Evolutionary conservation across 2,888 invertebrate genomes (phyloP).

Genomic region (Campaea margaritaria): DNA sequence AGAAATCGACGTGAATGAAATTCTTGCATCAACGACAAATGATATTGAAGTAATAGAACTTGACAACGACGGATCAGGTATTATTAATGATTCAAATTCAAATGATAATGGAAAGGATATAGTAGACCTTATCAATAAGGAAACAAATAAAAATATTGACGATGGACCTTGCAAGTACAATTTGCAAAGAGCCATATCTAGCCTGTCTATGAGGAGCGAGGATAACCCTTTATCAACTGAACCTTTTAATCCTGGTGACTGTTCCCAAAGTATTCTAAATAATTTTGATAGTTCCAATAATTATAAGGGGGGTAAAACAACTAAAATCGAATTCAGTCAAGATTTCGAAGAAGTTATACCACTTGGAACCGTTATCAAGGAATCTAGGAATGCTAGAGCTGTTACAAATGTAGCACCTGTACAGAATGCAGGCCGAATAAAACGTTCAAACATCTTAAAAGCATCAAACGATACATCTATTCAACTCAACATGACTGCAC

Average conservation of each 20-base stretch:
- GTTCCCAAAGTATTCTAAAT: slow-evolving; percentile 54
- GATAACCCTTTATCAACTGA: slow-evolving; percentile 3
- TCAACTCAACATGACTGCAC: not conserved
- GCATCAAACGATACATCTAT: not conserved
- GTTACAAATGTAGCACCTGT: not conserved
- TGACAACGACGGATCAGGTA: slow-evolving; percentile 18
- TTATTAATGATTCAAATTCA: not conserved
- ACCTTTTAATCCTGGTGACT: slow-evolving; percentile 27
- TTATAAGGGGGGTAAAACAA: not conserved
- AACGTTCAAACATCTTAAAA: not conserved
- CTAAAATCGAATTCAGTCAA: slow-evolving; percentile 4
- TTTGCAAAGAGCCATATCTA: slow-evolving; percentile 47
- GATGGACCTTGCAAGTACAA: not conserved
- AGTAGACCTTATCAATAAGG: not conserved
- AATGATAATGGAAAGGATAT: slow-evolving; percentile 17
- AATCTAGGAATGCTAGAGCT: not conserved
- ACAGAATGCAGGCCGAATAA: not conserved
- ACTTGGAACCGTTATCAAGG: not conserved
- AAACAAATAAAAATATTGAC: not conserved
- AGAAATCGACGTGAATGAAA: slow-evolving; percentile 15
- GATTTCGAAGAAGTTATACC: slow-evolving; percentile 6
- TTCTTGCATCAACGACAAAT: slow-evolving; percentile 7
- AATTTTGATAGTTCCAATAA: slow-evolving; percentile 19
- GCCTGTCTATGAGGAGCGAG: slow-evolving; percentile 41
- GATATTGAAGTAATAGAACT: slow-evolving; percentile 6